Evolutionary conservation across 2,888 invertebrate species (phyloP).

Genomic region (Venusia cambrica): DNA sequence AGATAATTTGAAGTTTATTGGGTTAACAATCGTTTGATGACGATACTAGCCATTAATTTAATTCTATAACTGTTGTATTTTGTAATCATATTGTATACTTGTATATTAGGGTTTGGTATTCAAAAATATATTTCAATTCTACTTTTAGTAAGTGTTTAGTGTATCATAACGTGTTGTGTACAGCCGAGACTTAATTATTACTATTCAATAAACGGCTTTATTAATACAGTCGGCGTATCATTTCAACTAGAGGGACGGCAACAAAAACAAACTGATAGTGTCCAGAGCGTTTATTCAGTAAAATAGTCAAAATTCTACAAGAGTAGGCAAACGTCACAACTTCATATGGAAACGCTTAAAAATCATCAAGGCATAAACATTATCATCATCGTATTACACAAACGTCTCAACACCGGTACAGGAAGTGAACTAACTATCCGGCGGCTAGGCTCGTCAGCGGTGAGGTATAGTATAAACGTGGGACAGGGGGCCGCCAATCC

Average conservation of each 20-base stretch:
- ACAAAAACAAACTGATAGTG: conserved; percentile 34
- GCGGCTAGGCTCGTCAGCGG: conserved; percentile 17
- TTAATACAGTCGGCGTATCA: conserved; percentile 40
- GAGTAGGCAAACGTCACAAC: conserved; percentile 80
- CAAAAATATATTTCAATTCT: conserved; percentile 32
- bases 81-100: conserved; percentile 25
- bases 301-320: conserved; percentile 80
- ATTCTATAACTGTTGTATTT: conserved; percentile 48
- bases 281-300: conserved; percentile 78
- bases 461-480: conserved; percentile 25
- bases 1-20: conserved; percentile 54
- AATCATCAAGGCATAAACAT: conserved; percentile 72
- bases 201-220: conserved; percentile 73
- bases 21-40: conserved; percentile 58
- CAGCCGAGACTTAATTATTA: conserved; percentile 58
- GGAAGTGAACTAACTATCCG: conserved; percentile 32
- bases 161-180: conserved; percentile 67
- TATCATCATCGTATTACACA: conserved; percentile 61
- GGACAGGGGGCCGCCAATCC: conserved; percentile 80
- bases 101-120: conserved; percentile 54
- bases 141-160: conserved; percentile 48
- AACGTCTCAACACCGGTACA: conserved; percentile 53
- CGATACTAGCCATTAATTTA: conserved; percentile 66
- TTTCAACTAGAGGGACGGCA: conserved; percentile 16
- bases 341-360: conserved; percentile 74